Base-by-base conservation (phyloP, 2,113 vertebrate genomes). In the Xiphophorus couchianus region DNA sequence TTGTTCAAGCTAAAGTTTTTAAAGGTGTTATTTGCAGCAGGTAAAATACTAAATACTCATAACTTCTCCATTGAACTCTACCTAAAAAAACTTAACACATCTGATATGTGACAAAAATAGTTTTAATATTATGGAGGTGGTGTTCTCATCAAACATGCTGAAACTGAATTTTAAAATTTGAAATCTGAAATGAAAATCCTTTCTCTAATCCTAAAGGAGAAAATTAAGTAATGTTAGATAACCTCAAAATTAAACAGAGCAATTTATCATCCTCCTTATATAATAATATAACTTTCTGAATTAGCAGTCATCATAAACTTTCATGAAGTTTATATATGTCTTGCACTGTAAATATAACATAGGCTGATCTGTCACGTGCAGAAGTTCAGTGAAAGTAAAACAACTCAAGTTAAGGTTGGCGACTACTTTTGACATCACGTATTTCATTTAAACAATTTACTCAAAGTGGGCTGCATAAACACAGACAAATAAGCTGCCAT, bases 381-480 rank as follows among this genome's bases (percentile, higher is more conserved):
- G 1, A 70, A 13, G 29, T 72, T 51, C 17, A 28, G 14, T 35
- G 10, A 15, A n/a, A 68, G 58, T 39, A 13, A 63, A 69, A 51
- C 25, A 62, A n/a, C 14, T 27, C 39, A 35, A 29, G 4, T 37
- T 29, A 48, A 27, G 7, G 13, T 28, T 25, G 7, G 3, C 60
- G 2, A 66, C 60, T 62, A 25, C 29, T 27, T 25, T 51, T 25
- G 51, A 69, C 48, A 14, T 10, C 63, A 61, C 15, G 48, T 62
- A 60, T 65, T 19, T 27, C 11, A 73, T 76, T 60, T 69, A 33
- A n/a, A 30, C 44, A 37, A 35, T 28, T 74, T 37, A 66, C 60
- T 42, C 29, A 63, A 19, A 17, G 25, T 15, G n/a, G 33, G 31
- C 5, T 10, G 27, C 19, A 66, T 33, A 19, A 42, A 61, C 35